These are phyloP conservation scores for Nephila pilipes DNA, from an alignment of 1,140 invertebrate genomes.

Conservation along the genomic window DNA sequence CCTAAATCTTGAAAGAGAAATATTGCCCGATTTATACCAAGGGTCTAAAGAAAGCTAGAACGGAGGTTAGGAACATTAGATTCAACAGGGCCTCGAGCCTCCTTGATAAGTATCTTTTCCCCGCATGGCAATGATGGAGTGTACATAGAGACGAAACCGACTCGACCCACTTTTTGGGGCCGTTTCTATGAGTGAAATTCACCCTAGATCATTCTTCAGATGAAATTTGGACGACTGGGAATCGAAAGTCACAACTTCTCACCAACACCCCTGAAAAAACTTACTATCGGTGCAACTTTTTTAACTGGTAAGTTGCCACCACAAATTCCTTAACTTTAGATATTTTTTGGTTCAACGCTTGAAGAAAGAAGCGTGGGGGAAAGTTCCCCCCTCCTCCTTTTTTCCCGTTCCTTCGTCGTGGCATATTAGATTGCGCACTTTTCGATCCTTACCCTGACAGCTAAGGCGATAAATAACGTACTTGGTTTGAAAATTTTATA, in stretches of 20 bases:
- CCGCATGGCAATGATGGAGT: slow-evolving; percentile 53
- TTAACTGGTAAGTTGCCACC: slow-evolving; percentile 16
- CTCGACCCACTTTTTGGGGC: slow-evolving; percentile 24
- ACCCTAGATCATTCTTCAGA: slow-evolving; percentile 12
- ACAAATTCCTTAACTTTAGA: slow-evolving; percentile 38
- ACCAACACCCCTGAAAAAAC: neutral
- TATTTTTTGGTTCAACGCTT: slow-evolving; percentile 7
- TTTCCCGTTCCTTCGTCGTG: neutral
- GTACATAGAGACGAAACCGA: neutral
- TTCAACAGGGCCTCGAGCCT: slow-evolving; percentile 50
- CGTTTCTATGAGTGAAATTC: neutral
- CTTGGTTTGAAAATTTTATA: slow-evolving; percentile 40
- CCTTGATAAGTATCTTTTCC: slow-evolving; percentile 56
- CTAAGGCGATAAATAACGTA: slow-evolving; percentile 33
- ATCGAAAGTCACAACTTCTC: slow-evolving; percentile 23
- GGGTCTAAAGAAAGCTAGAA: slow-evolving; percentile 47
- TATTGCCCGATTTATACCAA: slow-evolving; percentile 66
- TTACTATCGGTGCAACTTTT: neutral
- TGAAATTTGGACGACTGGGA: slow-evolving; percentile 28
- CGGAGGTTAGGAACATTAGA: slow-evolving; percentile 50
- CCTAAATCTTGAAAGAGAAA: slow-evolving; percentile 73
- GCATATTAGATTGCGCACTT: slow-evolving; percentile 48
- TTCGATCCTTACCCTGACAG: slow-evolving; percentile 37
- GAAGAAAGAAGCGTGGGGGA: neutral
- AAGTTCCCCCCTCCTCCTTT: neutral